Base-by-base conservation (phyloP, 2,113 vertebrate genomes). In the Microcebus tavaratra region DNA sequence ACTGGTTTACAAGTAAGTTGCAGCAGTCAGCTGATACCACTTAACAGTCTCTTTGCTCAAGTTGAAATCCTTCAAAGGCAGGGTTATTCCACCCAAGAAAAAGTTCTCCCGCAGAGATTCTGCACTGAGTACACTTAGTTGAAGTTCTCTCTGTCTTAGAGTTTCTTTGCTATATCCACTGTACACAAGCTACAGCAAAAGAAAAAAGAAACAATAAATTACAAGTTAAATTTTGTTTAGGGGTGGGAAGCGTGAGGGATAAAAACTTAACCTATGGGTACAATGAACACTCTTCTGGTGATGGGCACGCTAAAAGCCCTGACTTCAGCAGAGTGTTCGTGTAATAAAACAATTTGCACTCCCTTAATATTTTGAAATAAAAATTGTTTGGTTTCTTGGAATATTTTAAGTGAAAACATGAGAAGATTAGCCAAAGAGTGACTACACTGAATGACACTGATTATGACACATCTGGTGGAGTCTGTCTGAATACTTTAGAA, bases 31-130 rank as follows among this genome's bases (percentile, higher is more conserved):
- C 72, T 99, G 99, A 98, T 99, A 99, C 99, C 99, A 99, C 96
- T 99, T 99, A 94, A 99, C 98, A 1, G 99, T 99, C 98, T 99
- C 99, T 98, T 99, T 99, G 98, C 99, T 99, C 98, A 99, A 98
- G 98, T 99, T 99, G 98, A 99, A 99, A 98, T 99, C 99, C 98
- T 99, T 99, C 21, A 99, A 99, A 27, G 99, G 98, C 53, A 99
- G 99, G 12, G 99, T 99, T 98, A 99, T 96, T 94, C 99, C 99
- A 86, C 99, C 99, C 94, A 99, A 98, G 97, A 99, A 99, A 98
- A 99, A 99, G 98, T 99, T 99, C 98, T 99, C 99, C 42, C 99
- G 99, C 91, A 99, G 98, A 0, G 99, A 99, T 97, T 99, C 99
- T 5, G 99, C 99, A 63, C 99, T 99, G 94, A 99, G 99, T 88